These are phyloP conservation scores for Drosophila neoperkinsi DNA, from an alignment of 2,888 invertebrate species.

Conservation along the genomic window DNA sequence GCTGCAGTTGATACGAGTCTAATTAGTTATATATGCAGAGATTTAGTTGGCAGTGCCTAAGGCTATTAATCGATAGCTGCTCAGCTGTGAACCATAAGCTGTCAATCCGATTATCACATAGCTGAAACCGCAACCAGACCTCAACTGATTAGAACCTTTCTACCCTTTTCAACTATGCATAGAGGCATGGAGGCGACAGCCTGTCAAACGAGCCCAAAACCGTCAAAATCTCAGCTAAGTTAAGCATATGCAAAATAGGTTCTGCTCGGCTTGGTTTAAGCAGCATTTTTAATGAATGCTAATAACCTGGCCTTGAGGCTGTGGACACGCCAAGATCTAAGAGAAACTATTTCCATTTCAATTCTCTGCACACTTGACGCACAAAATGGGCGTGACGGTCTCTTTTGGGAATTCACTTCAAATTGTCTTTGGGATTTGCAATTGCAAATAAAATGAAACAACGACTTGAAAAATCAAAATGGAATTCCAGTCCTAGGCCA, in stretches of 20 bases:
- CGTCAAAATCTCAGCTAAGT: constrained; percentile 32
- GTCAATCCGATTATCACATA: constrained; percentile 55
- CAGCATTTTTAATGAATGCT: constrained; percentile 43
- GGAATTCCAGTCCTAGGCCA: background rate
- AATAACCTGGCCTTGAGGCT: constrained; percentile 21
- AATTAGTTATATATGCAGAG: constrained; percentile 17
- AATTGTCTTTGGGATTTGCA: constrained; percentile 9
- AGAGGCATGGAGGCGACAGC: constrained; percentile 48
- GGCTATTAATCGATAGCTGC: constrained; percentile 5
- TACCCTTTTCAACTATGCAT: constrained; percentile 66
- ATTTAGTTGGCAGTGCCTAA: background rate
- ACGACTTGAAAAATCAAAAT: background rate
- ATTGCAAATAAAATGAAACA: background rate
- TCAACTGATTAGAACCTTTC: constrained; percentile 31
- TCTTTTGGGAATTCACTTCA: background rate
- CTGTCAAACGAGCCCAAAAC: constrained; percentile 60
- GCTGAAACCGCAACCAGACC: constrained; percentile 13
- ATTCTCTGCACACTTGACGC: constrained; percentile 17
- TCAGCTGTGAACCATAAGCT: constrained; percentile 23
- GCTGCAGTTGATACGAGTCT: background rate
- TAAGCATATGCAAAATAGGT: constrained; percentile 44
- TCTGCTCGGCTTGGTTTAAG: background rate
- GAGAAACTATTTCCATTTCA: constrained; percentile 13
- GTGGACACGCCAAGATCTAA: constrained; percentile 8
- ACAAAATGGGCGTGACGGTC: constrained; percentile 16